Percentiles rank a stretch among this genome's conserved stretches.
Evolutionary conservation across 2,888 invertebrate genomes (phyloP).

Genomic region (Chouioia cunea): DNA sequence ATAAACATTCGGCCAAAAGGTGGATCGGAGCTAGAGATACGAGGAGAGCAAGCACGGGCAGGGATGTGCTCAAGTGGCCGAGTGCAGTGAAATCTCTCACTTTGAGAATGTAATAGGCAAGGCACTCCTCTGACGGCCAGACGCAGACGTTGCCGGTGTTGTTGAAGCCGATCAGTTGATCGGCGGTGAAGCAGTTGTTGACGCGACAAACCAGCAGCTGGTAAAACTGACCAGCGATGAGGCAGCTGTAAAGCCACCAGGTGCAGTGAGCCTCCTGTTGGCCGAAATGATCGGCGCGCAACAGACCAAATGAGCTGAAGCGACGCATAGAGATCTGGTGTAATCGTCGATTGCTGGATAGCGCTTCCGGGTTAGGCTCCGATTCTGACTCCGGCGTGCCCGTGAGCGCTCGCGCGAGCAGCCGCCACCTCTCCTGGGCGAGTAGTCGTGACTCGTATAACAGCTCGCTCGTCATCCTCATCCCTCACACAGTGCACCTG

Average conservation of each 20-base stretch:
- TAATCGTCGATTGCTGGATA: constrained; percentile 42
- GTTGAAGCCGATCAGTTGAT: constrained; percentile 84
- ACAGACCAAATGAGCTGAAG: constrained; percentile 66
- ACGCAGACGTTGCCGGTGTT: constrained; percentile 85
- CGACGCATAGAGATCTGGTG: constrained; percentile 66
- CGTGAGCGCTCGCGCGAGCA: constrained; percentile 76
- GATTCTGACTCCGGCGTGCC: constrained; percentile 50
- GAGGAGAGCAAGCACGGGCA: too few species aligned
- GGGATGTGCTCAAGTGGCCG: too few species aligned
- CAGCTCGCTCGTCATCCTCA: constrained; percentile 11
- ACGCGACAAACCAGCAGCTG: constrained; percentile 74
- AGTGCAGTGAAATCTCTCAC: constrained; percentile 23
- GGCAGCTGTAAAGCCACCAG: constrained; percentile 76
- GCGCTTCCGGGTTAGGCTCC: constrained; percentile 45
- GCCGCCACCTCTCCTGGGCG: constrained; percentile 79
- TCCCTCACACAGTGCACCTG: too few species aligned
- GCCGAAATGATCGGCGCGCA: constrained; percentile 57
- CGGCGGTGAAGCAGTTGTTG: constrained; percentile 76
- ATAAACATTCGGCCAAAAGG: too few species aligned
- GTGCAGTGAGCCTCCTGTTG: constrained; percentile 57
- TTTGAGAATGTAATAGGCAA: constrained; percentile 77
- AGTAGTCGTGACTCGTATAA: constrained; percentile 19
- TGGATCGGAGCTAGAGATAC: too few species aligned
- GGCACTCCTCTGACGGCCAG: constrained; percentile 84
- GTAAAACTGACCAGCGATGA: constrained; percentile 69